Percentiles rank a stretch among this genome's conserved stretches.
phyloP scores from a whole-genome alignment of 2,113 vertebrate species.

The Mixornis gularis region DNA sequence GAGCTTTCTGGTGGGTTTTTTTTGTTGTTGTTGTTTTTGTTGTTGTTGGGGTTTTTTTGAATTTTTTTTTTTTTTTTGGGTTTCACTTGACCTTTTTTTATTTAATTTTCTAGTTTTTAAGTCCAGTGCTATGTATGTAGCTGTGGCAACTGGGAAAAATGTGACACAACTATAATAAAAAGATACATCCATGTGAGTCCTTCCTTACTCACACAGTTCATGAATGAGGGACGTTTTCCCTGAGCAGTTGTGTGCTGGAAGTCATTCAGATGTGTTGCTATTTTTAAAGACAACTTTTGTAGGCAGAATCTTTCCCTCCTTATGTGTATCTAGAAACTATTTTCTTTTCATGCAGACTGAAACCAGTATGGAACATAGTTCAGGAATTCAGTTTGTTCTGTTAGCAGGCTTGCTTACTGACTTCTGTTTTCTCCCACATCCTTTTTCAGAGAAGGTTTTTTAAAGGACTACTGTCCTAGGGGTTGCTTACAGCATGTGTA shows the following conservation, averaged over 20 bases:
- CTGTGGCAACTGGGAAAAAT: background rate
- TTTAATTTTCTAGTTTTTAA: background rate
- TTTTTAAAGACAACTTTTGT: slow-evolving; percentile 9
- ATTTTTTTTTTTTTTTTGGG: background rate
- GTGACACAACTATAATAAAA: background rate
- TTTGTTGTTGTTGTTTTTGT: background rate
- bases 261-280: slow-evolving; percentile 1
- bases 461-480: background rate
- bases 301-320: background rate
- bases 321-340: background rate
- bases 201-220: background rate
- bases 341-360: background rate
- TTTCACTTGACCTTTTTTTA: background rate
- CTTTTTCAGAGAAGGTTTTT: background rate
- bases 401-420: background rate
- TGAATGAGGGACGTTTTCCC: slow-evolving; percentile 2
- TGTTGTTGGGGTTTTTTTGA: background rate
- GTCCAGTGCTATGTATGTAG: fast-evolving
- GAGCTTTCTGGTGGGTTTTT: background rate
- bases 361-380: background rate
- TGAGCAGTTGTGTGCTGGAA: background rate
- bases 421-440: background rate
- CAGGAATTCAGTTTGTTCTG: background rate
- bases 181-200: background rate
- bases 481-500: background rate